These are phyloP conservation scores for Oscheius sp. DNA, from an alignment of 2,888 invertebrate species.

Conservation along the genomic window DNA sequence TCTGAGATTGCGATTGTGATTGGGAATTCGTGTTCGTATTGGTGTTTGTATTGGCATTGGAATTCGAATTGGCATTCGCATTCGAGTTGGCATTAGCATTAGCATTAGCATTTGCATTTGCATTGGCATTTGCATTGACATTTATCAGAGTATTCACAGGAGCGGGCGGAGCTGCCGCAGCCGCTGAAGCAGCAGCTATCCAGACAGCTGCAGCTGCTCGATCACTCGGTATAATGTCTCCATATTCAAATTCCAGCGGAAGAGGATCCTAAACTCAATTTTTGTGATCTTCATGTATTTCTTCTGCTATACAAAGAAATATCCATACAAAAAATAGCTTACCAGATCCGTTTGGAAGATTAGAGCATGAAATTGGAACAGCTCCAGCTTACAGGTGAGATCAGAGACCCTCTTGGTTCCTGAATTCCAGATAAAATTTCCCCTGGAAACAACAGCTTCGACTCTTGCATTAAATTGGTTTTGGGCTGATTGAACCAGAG, in stretches of 20 bases:
- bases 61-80: not conserved
- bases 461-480: not conserved
- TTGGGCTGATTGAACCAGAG: not conserved
- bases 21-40: constrained; percentile 1
- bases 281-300: too few species aligned
- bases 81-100: not conserved
- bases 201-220: too few species aligned
- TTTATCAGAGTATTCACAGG: not conserved
- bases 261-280: too few species aligned
- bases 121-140: not conserved
- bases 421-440: constrained; percentile 11
- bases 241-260: constrained; percentile 3
- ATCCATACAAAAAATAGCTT: not conserved
- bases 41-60: too few species aligned
- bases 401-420: not conserved
- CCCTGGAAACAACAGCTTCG: constrained; percentile 4
- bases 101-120: not conserved
- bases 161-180: not conserved
- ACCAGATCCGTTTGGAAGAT: constrained; percentile 12
- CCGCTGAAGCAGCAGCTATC: too few species aligned
- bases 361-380: constrained; percentile 12
- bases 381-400: constrained; percentile 5
- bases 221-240: not conserved
- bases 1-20: too few species aligned
- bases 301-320: too few species aligned